Percentiles rank a stretch among this genome's conserved stretches.
Conservation (phyloP, 2,113 vertebrate genomes). For the Pseudopipra pipra region DNA sequence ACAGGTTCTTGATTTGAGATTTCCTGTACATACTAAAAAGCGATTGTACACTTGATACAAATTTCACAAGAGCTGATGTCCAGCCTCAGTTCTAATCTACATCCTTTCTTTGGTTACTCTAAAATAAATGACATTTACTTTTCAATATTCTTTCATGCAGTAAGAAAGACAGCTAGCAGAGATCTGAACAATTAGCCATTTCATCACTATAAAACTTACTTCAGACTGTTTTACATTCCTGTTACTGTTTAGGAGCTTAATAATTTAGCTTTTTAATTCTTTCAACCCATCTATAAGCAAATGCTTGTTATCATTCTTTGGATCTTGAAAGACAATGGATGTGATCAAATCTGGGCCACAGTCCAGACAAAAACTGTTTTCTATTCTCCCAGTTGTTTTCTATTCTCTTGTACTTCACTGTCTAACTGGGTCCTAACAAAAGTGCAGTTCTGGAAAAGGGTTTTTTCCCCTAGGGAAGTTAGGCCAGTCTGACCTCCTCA, state of each 20-base stretch:
- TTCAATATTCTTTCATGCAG: not conserved
- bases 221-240: not conserved
- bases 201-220: not conserved
- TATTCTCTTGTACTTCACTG: not conserved
- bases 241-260: not conserved
- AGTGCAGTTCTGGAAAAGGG: not conserved
- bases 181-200: not conserved
- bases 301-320: not conserved
- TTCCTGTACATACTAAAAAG: not conserved
- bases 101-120: not conserved
- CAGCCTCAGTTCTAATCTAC: not conserved
- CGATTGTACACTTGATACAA: not conserved
- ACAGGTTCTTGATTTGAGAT: not conserved
- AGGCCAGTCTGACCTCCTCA: conserved; percentile 14
- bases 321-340: not conserved
- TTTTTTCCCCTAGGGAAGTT: not conserved
- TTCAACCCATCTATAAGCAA: not conserved
- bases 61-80: not conserved
- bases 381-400: not conserved
- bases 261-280: not conserved
- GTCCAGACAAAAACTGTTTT: not conserved
- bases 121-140: not conserved
- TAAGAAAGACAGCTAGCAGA: not conserved
- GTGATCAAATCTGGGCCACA: not conserved
- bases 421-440: not conserved